These are phyloP conservation scores for Cosmia trapezina DNA, from an alignment of 2,888 invertebrate species.

Conservation along the genomic window DNA sequence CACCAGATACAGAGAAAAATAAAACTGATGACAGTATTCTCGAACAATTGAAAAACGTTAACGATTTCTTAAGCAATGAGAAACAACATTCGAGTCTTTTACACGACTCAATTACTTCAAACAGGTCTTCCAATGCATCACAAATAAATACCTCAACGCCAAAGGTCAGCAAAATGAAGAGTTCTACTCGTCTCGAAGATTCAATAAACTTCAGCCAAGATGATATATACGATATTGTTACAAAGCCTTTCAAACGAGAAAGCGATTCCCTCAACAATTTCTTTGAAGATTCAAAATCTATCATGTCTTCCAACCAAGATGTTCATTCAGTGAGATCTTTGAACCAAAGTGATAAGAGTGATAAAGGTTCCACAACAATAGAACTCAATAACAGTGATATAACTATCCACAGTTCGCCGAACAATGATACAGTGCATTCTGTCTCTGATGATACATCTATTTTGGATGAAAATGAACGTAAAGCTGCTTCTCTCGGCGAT, in stretches of 20 bases:
- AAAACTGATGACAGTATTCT: slow-evolving; percentile 88
- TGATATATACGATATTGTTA: slow-evolving; percentile 89
- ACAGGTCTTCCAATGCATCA: slow-evolving; percentile 71
- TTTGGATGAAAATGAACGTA: slow-evolving; percentile 92
- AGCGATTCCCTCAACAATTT: slow-evolving; percentile 87
- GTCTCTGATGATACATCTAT: slow-evolving; percentile 86
- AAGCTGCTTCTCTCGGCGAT: slow-evolving; percentile 95
- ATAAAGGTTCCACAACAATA: slow-evolving; percentile 91
- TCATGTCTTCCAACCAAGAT: slow-evolving; percentile 87
- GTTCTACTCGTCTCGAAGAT: slow-evolving; percentile 80
- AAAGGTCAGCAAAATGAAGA: slow-evolving; percentile 84
- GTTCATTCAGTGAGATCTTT: slow-evolving; percentile 84
- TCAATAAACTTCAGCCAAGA: slow-evolving; percentile 87
- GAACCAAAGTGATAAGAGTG: slow-evolving; percentile 87
- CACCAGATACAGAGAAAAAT: slow-evolving; percentile 90
- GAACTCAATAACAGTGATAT: slow-evolving; percentile 94
- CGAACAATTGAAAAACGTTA: slow-evolving; percentile 83
- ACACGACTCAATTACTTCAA: slow-evolving; percentile 75
- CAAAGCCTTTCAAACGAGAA: slow-evolving; percentile 87
- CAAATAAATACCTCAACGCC: slow-evolving; percentile 88
- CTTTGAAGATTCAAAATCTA: slow-evolving; percentile 87
- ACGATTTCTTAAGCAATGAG: slow-evolving; percentile 85
- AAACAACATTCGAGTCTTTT: slow-evolving; percentile 84
- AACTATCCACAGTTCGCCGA: slow-evolving; percentile 93
- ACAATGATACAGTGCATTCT: slow-evolving; percentile 86